Percentiles rank a stretch among this genome's conserved stretches.
These are phyloP conservation scores for Pollenia angustigena DNA, from an alignment of 2,888 invertebrate genomes.

Conservation along the genomic window DNA sequence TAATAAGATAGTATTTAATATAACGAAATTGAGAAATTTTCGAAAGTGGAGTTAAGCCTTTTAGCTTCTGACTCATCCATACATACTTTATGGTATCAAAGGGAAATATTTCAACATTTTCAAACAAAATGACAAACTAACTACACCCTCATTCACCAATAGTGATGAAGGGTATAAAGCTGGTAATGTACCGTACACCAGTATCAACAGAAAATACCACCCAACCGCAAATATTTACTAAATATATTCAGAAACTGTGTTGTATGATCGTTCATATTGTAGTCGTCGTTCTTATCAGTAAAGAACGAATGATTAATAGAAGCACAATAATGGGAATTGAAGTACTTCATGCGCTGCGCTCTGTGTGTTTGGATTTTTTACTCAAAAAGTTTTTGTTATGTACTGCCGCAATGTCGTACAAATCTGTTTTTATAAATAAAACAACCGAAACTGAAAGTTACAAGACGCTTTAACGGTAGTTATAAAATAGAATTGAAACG, in stretches of 20 bases:
- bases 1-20: too few relatives aligned
- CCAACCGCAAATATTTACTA: conserved; percentile 29
- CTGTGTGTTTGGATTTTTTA: not conserved
- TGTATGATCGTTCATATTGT: not conserved
- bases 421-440: conserved; percentile 33
- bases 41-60: too few relatives aligned
- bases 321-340: conserved; percentile 27
- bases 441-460: conserved; percentile 50
- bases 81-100: too few relatives aligned
- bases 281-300: conserved; percentile 43
- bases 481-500: conserved; percentile 54
- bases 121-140: not conserved
- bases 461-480: conserved; percentile 62
- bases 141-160: not conserved
- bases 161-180: not conserved
- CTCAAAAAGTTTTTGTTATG: conserved; percentile 12
- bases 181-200: conserved; percentile 18
- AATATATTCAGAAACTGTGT: not conserved
- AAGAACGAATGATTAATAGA: conserved; percentile 51
- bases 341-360: conserved; percentile 1
- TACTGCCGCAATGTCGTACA: conserved; percentile 42
- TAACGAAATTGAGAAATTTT: too few relatives aligned
- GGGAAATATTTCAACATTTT: too few relatives aligned
- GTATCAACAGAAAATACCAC: conserved; percentile 43
- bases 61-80: too few relatives aligned